Conservation (phyloP, 2,797 vertebrate genomes). For the Cephalopachus bancanus region DNA sequence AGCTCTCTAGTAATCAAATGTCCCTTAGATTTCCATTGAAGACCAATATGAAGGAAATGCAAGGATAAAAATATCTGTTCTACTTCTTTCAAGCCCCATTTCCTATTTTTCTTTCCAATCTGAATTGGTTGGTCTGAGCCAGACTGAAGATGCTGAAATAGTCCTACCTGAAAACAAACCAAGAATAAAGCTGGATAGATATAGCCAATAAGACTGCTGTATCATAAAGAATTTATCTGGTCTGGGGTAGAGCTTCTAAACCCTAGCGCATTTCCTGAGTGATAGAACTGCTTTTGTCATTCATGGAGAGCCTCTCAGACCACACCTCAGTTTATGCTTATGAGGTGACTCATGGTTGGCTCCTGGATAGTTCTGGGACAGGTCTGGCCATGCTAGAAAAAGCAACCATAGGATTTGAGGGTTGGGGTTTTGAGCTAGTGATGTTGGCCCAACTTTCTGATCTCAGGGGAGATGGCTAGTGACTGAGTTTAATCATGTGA, state of each 20-base stretch:
- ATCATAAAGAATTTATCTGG: background rate
- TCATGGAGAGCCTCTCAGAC: too few relatives aligned
- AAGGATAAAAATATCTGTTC: background rate
- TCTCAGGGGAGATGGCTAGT: background rate
- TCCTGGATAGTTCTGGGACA: background rate
- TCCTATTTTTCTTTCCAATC: background rate
- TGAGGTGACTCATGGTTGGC: fast-evolving
- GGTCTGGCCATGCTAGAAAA: background rate
- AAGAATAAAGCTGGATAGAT: background rate
- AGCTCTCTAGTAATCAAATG: background rate
- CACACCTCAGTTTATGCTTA: background rate
- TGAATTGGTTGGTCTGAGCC: background rate
- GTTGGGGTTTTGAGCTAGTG: background rate
- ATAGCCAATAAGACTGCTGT: background rate
- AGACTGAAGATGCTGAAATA: background rate
- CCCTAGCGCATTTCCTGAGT: background rate
- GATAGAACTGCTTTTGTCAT: background rate
- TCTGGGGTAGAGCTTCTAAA: background rate
- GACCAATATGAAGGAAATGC: background rate
- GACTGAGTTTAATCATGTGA: background rate
- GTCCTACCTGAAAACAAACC: background rate
- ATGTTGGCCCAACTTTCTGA: background rate
- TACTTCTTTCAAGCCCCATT: background rate
- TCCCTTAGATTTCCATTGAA: background rate
- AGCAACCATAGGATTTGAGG: background rate